Percentiles rank a stretch among this genome's conserved stretches.
Conservation (phyloP, 2,113 vertebrate genomes). For the Xenopus laevis region DNA sequence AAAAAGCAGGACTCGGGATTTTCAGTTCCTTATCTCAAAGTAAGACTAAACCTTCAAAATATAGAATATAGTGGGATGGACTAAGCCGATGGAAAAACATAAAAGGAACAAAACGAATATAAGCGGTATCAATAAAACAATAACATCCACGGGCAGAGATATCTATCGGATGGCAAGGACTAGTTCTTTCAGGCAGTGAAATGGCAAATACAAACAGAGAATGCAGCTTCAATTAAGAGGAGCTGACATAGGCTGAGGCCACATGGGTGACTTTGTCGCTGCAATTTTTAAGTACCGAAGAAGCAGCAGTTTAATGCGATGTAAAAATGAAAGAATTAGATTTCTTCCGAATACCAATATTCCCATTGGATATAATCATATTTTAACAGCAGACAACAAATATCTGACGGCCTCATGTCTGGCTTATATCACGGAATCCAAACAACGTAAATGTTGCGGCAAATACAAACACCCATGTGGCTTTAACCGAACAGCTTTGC, state of each 20-base stretch:
- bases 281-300: no score
- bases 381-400: no score
- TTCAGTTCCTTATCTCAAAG: background rate
- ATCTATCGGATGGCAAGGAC: background rate
- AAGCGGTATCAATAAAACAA: background rate
- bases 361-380: constrained; percentile 61
- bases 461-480: no score
- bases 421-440: no score
- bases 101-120: no score
- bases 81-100: background rate
- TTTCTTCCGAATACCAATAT: constrained; percentile 45
- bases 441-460: no score
- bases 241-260: constrained; percentile 48
- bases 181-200: constrained; percentile 1
- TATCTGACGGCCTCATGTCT: no score
- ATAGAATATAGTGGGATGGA: background rate
- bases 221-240: constrained; percentile 54
- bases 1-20: background rate
- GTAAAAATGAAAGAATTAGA: background rate
- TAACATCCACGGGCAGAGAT: background rate
- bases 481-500: no score
- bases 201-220: constrained; percentile 11
- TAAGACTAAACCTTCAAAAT: background rate
- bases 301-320: no score
- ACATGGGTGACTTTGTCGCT: background rate